These are phyloP conservation scores for Gadopsis bispinosus DNA, from an alignment of 2,797 vertebrate genomes.

Conservation along the genomic window DNA sequence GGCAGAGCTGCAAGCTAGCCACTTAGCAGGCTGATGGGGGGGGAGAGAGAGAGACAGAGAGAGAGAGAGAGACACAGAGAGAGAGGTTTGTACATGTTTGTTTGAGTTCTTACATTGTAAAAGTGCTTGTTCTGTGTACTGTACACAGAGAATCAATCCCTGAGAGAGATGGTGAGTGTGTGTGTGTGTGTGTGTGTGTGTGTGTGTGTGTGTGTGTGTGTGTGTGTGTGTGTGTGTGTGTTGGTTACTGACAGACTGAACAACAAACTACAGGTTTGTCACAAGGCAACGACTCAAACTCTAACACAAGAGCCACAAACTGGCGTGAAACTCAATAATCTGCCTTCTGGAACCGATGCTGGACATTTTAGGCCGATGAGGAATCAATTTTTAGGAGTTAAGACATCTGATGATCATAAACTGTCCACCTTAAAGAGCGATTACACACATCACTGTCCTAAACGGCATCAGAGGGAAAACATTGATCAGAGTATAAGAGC, in stretches of 20 bases:
- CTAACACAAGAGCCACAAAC: no score
- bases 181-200: slow-evolving; percentile 4
- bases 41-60: not conserved
- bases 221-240: no score
- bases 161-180: slow-evolving; percentile 2
- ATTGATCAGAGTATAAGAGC: no score
- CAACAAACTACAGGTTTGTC: no score
- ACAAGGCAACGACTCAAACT: no score
- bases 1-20: slow-evolving; percentile 46
- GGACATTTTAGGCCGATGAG: no score
- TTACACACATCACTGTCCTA: no score
- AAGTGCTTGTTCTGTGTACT: not conserved
- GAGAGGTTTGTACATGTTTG: not conserved
- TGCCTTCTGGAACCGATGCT: not conserved
- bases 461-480: no score
- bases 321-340: not conserved
- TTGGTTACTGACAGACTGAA: not conserved
- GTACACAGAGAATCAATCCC: slow-evolving; percentile 7
- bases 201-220: slow-evolving; percentile 3
- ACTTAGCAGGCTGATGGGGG: slow-evolving; percentile 40
- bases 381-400: no score
- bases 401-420: no score
- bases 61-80: not conserved
- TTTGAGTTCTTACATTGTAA: not conserved
- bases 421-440: no score